Evolutionary conservation across 1,140 invertebrate genomes (phyloP), one percentile per base, ranked within the genome.

Genomic region (Tyrophagus putrescentiae): DNA sequence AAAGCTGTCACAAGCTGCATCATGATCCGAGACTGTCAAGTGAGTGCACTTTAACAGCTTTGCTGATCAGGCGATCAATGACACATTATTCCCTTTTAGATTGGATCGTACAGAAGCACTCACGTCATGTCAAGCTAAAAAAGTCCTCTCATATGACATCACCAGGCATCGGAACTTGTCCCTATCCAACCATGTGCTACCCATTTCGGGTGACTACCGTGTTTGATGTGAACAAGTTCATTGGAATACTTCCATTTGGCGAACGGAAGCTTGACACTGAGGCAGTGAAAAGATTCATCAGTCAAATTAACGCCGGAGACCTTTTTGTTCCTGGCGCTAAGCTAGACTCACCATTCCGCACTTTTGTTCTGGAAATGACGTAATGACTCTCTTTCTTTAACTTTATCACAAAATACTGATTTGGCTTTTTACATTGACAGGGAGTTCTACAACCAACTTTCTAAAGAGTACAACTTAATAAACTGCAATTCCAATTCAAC

Each of bases 231-330:
- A 54, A 54, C 25, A 54, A 54, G 27, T 31, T 54, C 11, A 54
- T 54, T 25, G 52, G 52, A n/a, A 54, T 54, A n/a, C 27, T 54
- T 23, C 52, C 52, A 32, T 54, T 54, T 54, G 52, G 52, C 39
- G 52, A 54, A 54, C 52, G 52, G 3, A 54, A 54, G 39, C 9
- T 54, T 11, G 52, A 54, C 13, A 32, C 2, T 54, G 52, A 54
- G n/a, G 23, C 28, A 28, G 39, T 54, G 21, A 28, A 1, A 23
- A 6, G 45, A 7, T 48, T 25, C 31, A 48, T 48, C 7, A 29
- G 7, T 7, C 45, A 48, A 21, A 7, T 48, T 6, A 9, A 9
- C 9, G 21, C 45, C 7, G 31, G 18, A 13, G 36, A 21, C 13
- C 21, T 13, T 48, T 13, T 25, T 48, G 45, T 21, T 48, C 7